Conservation (phyloP, 1,140 invertebrate species). For the Ceratosolen fusciceps region DNA sequence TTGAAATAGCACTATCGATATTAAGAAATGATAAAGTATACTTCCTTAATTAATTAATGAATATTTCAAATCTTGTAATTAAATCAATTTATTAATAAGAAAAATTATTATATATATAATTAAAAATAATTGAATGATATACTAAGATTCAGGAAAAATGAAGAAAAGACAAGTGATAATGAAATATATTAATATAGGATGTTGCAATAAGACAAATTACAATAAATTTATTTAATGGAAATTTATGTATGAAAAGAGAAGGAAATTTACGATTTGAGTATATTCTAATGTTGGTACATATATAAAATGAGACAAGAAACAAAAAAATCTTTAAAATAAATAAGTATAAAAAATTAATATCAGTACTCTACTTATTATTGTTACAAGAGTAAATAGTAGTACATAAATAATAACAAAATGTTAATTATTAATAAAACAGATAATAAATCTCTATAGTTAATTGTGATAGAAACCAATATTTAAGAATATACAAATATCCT, state of each 20-base stretch:
- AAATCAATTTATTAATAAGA: constrained; percentile 1
- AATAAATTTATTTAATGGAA: background rate
- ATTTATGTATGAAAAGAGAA: constrained; percentile 12
- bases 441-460: constrained; percentile 57
- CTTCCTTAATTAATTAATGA: constrained; percentile 6
- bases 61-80: background rate
- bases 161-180: constrained; percentile 38
- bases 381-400: constrained; percentile 7
- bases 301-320: constrained; percentile 20
- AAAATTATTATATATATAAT: constrained; percentile 15
- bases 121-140: background rate
- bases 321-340: constrained; percentile 45
- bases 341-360: constrained; percentile 38
- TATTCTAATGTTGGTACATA: constrained; percentile 52
- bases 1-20: constrained; percentile 20
- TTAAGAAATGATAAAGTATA: constrained; percentile 10
- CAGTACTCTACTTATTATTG: constrained; percentile 33
- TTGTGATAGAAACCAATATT: constrained; percentile 61
- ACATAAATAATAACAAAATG: constrained; percentile 28
- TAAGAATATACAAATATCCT: constrained; percentile 20
- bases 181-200: constrained; percentile 33
- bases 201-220: constrained; percentile 32
- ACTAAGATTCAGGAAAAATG: constrained; percentile 28
- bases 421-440: constrained; percentile 47
- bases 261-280: constrained; percentile 28